Evolutionary conservation across 2,888 invertebrate genomes (phyloP).

Genomic region (Camptogramma bilineatum): DNA sequence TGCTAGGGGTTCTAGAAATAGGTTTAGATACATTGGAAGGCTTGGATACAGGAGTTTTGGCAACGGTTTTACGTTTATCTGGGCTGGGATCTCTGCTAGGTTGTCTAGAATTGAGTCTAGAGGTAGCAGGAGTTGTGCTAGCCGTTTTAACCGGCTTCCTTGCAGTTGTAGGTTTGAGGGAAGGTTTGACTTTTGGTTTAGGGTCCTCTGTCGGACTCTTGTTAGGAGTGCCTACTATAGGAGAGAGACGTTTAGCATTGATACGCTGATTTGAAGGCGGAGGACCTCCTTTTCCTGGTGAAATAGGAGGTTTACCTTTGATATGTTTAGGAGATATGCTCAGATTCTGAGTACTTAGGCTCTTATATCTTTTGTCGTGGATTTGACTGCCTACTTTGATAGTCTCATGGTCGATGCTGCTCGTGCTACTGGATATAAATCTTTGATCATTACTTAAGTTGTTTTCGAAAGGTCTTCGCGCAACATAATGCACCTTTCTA

Average conservation of each 20-base stretch:
- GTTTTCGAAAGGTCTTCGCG: constrained; percentile 60
- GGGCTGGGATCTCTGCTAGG: constrained; percentile 75
- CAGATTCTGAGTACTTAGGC: constrained; percentile 76
- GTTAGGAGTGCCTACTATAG: constrained; percentile 81
- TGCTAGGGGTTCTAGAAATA: constrained; percentile 64
- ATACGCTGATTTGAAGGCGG: constrained; percentile 78
- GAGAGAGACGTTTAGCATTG: constrained; percentile 78
- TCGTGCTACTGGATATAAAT: constrained; percentile 80
- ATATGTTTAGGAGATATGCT: constrained; percentile 68
- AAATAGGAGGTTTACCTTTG: constrained; percentile 80
- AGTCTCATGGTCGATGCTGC: constrained; percentile 76
- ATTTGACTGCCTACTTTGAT: constrained; percentile 73
- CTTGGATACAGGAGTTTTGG: constrained; percentile 55
- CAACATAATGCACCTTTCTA: constrained; percentile 53
- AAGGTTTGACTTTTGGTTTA: constrained; percentile 53
- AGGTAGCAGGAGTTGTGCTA: constrained; percentile 70
- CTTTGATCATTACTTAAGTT: constrained; percentile 68
- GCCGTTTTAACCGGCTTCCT: constrained; percentile 69
- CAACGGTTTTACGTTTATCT: constrained; percentile 66
- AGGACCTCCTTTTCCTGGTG: constrained; percentile 77
- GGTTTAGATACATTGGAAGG: constrained; percentile 57
- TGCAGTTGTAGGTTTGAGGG: constrained; percentile 57
- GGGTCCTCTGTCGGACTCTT: constrained; percentile 77
- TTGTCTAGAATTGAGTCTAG: constrained; percentile 77
- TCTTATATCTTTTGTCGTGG: constrained; percentile 71